A percentile compares a stretch with the other conserved stretches of the same genome.
phyloP scores from a whole-genome alignment of 2,797 vertebrate genomes.

The Rhadinocentrus ornatus region DNA sequence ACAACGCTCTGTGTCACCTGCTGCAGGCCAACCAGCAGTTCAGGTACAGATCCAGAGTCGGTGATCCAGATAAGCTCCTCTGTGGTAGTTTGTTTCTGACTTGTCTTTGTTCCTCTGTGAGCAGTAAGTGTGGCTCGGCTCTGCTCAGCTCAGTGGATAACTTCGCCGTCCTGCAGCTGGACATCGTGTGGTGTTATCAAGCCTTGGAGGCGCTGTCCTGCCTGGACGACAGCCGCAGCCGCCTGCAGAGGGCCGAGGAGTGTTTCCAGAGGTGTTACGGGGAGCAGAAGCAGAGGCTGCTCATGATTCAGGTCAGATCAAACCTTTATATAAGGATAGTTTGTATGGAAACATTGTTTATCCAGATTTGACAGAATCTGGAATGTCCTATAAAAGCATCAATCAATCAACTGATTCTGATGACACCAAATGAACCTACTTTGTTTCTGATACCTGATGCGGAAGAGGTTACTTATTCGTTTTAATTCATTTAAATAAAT shows the following conservation, averaged over 20 bases:
- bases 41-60: slow-evolving; percentile 79
- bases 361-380: no score
- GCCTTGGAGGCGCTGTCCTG: slow-evolving; percentile 88
- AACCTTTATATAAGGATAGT: no score
- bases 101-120: slow-evolving; percentile 9
- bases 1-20: slow-evolving; percentile 88
- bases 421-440: no score
- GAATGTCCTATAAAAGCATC: no score
- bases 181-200: slow-evolving; percentile 94
- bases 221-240: slow-evolving; percentile 87
- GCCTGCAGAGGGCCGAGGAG: slow-evolving; percentile 86
- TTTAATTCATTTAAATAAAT: no score
- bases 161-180: slow-evolving; percentile 94
- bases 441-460: no score
- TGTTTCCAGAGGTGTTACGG: slow-evolving; percentile 93
- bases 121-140: slow-evolving; percentile 85
- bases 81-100: no score
- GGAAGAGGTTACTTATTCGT: neutral
- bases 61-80: no score
- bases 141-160: slow-evolving; percentile 92
- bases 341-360: no score
- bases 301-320: slow-evolving; percentile 87
- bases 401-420: no score
- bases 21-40: slow-evolving; percentile 93
- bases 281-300: slow-evolving; percentile 87